Percentiles rank a stretch among this genome's conserved stretches.
phyloP scores from a whole-genome alignment of 2,797 vertebrate species.

The Anas capensis region DNA sequence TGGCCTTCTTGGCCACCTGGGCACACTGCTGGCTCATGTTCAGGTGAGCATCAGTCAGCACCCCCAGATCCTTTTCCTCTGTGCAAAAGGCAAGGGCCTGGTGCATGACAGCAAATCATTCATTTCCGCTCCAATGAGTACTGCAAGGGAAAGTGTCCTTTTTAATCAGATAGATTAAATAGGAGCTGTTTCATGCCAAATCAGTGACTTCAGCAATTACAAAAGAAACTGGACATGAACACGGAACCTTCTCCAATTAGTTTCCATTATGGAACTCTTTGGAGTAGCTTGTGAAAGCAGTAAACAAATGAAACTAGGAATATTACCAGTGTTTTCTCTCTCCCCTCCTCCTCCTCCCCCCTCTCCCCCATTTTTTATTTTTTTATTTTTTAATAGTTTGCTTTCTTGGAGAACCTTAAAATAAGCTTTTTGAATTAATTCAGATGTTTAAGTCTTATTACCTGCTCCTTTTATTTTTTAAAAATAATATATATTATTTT shows the following conservation, averaged over 20 bases:
- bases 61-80: too few species aligned
- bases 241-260: conserved; percentile 67
- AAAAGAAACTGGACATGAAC: conserved; percentile 42
- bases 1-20: too few species aligned
- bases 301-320: conserved; percentile 1
- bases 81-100: background rate
- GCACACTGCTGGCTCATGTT: too few species aligned
- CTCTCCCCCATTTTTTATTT: too few species aligned
- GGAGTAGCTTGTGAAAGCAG: conserved; percentile 49
- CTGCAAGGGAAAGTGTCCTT: conserved; percentile 38
- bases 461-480: background rate
- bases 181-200: conserved; percentile 51
- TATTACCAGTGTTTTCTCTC: background rate
- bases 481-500: too few species aligned
- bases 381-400: background rate
- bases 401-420: background rate
- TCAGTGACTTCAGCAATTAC: conserved; percentile 63
- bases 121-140: conserved; percentile 46
- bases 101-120: background rate
- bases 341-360: too few species aligned
- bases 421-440: background rate
- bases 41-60: too few species aligned
- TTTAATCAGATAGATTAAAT: conserved; percentile 63
- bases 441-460: background rate
- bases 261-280: conserved; percentile 52